Evolutionary conservation across 30 jellyfish, hydroid and myxozoan species (phyloP).

Genomic region (Rhopilema esculentum): DNA sequence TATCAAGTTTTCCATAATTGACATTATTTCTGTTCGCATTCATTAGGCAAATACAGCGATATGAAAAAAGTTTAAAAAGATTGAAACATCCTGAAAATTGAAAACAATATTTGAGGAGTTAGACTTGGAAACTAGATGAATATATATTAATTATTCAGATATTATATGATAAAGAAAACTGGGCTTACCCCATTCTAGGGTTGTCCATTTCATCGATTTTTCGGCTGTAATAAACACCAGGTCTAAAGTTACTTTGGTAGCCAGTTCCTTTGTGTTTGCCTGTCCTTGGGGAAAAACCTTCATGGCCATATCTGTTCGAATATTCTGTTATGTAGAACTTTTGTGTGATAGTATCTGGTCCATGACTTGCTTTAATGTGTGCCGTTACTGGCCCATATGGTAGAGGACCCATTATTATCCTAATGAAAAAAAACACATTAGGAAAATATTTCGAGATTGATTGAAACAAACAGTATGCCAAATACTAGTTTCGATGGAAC

Average conservation of each 20-base stretch:
- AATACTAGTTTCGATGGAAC: too few relatives aligned
- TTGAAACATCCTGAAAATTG: too few relatives aligned
- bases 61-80: too few relatives aligned
- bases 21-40: neutral
- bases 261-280: conserved; percentile 87
- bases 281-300: conserved; percentile 64
- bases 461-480: too few relatives aligned
- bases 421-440: too few relatives aligned
- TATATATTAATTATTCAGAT: too few relatives aligned
- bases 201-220: conserved; percentile 75
- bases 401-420: conserved; percentile 56
- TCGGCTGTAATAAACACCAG: conserved; percentile 81
- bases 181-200: conserved; percentile 74
- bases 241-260: conserved; percentile 77
- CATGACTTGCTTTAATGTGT: conserved; percentile 69
- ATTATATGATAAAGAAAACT: neutral
- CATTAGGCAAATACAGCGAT: neutral
- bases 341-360: conserved; percentile 57
- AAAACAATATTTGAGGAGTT: too few relatives aligned
- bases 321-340: conserved; percentile 79
- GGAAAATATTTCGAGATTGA: too few relatives aligned
- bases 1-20: too few relatives aligned
- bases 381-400: conserved; percentile 76
- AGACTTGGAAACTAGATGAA: too few relatives aligned
- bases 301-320: conserved; percentile 64